phyloP scores from a whole-genome alignment of 2,888 invertebrate genomes.

The Ceriagrion tenellum region DNA sequence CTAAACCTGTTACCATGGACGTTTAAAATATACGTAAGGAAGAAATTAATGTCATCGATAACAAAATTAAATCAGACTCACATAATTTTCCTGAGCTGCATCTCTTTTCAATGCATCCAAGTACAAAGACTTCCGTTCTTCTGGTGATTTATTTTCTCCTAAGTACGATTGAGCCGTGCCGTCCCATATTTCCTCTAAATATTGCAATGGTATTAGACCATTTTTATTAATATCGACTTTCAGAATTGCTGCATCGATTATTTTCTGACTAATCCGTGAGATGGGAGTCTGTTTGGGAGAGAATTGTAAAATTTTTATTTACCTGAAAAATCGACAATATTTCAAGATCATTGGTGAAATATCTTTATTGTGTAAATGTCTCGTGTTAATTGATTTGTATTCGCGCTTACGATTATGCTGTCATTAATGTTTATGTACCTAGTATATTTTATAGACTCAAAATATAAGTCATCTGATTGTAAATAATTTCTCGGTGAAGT shows the following conservation, averaged over 20 bases:
- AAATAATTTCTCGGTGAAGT: too few relatives aligned
- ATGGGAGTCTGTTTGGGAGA: background rate
- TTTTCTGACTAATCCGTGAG: constrained; percentile 3
- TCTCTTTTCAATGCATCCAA: constrained; percentile 34
- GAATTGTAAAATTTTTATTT: background rate
- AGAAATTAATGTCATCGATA: too few relatives aligned
- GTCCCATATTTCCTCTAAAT: constrained; percentile 50
- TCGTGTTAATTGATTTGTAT: too few relatives aligned
- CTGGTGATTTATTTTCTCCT: constrained; percentile 21
- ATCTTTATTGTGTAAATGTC: too few relatives aligned
- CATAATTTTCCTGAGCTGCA: constrained; percentile 35
- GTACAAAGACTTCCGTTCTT: constrained; percentile 26
- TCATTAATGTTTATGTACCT: too few relatives aligned
- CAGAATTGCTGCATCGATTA: background rate
- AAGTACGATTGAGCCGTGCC: constrained; percentile 33
- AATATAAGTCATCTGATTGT: too few relatives aligned
- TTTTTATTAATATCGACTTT: constrained; percentile 31
- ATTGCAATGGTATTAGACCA: constrained; percentile 29
- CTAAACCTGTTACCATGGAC: too few relatives aligned
- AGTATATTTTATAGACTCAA: too few relatives aligned
- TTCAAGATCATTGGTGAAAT: too few relatives aligned
- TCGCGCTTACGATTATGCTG: too few relatives aligned
- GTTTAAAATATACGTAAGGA: too few relatives aligned
- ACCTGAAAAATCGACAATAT: too few relatives aligned
- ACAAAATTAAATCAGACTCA: background rate